A percentile compares a stretch with the other conserved stretches of the same genome.
Conservation (phyloP, 2,113 vertebrate species). For the Apaloderma vittatum region DNA sequence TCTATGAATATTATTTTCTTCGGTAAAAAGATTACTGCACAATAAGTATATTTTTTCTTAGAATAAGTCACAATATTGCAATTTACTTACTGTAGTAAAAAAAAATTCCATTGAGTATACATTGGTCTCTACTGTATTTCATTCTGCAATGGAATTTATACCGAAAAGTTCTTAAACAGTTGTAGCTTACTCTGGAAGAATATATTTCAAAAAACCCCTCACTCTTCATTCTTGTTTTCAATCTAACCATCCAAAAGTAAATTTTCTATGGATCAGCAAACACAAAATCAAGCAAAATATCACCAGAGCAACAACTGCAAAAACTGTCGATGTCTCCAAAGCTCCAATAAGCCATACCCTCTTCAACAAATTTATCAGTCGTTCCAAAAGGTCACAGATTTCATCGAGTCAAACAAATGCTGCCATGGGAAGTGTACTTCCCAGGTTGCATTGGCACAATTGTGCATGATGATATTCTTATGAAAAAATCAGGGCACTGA, state of each 20-base stretch:
- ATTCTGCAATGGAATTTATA: neutral
- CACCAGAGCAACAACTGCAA: neutral
- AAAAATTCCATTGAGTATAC: neutral
- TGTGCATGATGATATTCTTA: neutral
- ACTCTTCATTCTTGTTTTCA: neutral
- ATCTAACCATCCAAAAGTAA: neutral
- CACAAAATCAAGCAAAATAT: neutral
- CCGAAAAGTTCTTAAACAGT: neutral
- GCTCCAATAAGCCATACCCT: neutral
- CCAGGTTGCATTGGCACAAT: neutral
- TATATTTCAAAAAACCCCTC: neutral
- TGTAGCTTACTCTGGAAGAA: neutral
- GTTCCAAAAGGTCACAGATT: neutral
- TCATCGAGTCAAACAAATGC: neutral
- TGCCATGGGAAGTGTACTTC: neutral
- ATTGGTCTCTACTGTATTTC: neutral
- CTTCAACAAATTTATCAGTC: neutral
- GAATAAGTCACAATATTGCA: neutral
- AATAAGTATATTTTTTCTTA: neutral
- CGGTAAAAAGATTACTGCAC: neutral
- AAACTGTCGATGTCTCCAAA: neutral
- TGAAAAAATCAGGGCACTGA: neutral
- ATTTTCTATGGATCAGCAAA: neutral
- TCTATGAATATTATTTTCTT: neutral
- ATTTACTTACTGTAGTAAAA: neutral